Conservation (phyloP, 2,888 invertebrate genomes). For the Allacma fusca region DNA sequence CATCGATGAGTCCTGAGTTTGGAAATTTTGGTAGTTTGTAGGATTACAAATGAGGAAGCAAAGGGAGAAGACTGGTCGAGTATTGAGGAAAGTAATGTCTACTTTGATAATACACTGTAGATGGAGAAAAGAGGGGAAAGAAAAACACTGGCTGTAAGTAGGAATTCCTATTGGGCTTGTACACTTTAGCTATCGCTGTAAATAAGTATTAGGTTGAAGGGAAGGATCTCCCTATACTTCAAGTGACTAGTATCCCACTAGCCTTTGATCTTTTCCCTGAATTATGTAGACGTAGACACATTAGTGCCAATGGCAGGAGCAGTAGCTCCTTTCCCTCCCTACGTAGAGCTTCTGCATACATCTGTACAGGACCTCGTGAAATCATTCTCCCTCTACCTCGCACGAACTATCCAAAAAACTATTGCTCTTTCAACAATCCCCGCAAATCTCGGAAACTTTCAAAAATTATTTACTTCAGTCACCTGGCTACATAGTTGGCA, state of each 20-base stretch:
- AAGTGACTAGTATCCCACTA: constrained; percentile 3
- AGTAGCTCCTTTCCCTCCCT: neutral
- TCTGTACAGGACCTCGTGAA: neutral
- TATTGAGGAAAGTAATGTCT: too few relatives aligned
- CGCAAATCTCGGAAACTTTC: too few relatives aligned
- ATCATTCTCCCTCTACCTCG: too few relatives aligned
- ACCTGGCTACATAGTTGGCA: too few relatives aligned
- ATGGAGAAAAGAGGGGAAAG: neutral
- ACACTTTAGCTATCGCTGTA: constrained; percentile 1
- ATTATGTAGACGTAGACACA: constrained; percentile 20
- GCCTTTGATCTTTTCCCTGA: constrained; percentile 18
- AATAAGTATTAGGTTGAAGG: constrained; percentile 2
- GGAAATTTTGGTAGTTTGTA: too few relatives aligned
- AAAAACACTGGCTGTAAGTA: neutral
- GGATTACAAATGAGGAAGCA: neutral
- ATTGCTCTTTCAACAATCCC: too few relatives aligned
- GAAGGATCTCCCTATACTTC: neutral
- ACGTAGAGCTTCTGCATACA: too few relatives aligned
- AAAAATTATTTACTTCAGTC: too few relatives aligned
- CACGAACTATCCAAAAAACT: too few relatives aligned
- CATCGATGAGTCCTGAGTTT: neutral
- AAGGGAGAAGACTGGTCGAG: neutral
- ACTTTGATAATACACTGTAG: neutral
- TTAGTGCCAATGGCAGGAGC: constrained; percentile 9
- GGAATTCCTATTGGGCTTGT: constrained; percentile 18